These are phyloP conservation scores for Silurus aristotelis DNA, from an alignment of 2,797 vertebrate genomes.

Conservation along the genomic window DNA sequence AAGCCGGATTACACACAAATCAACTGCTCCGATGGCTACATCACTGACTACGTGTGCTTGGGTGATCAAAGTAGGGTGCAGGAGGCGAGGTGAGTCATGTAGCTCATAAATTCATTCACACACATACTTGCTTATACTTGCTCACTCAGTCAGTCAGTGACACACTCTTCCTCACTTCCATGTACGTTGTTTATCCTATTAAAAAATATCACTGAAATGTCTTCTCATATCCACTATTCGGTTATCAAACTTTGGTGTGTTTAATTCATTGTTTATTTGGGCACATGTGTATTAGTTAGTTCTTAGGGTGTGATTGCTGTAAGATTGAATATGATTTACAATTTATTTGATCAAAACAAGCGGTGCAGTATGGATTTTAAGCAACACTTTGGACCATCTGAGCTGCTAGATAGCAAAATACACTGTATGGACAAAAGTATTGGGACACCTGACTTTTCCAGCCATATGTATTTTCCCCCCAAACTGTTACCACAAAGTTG, in stretches of 20 bases:
- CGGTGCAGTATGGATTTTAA: neutral
- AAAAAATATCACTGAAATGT: neutral
- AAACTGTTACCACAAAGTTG: no score
- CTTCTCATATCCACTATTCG: neutral
- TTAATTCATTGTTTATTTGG: neutral
- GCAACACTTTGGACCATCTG: neutral
- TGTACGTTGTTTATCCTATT: no score
- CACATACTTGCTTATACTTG: neutral
- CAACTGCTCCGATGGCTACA: slow-evolving; percentile 87
- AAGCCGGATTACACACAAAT: slow-evolving; percentile 79
- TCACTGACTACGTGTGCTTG: slow-evolving; percentile 85
- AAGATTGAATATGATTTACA: no score
- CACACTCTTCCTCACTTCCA: neutral
- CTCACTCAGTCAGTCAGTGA: neutral
- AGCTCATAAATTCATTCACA: neutral
- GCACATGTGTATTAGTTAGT: no score
- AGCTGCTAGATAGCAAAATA: neutral
- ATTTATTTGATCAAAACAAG: neutral
- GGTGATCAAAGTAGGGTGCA: slow-evolving; percentile 81
- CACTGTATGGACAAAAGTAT: no score
- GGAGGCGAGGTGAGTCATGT: slow-evolving; percentile 86
- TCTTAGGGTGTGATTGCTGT: neutral
- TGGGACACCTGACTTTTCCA: no score
- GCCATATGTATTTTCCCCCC: no score
- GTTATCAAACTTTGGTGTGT: neutral